A percentile compares a stretch with the other conserved stretches of the same genome.
These are phyloP conservation scores for Idaea biselata DNA, from an alignment of 2,888 invertebrate genomes.

Conservation along the genomic window DNA sequence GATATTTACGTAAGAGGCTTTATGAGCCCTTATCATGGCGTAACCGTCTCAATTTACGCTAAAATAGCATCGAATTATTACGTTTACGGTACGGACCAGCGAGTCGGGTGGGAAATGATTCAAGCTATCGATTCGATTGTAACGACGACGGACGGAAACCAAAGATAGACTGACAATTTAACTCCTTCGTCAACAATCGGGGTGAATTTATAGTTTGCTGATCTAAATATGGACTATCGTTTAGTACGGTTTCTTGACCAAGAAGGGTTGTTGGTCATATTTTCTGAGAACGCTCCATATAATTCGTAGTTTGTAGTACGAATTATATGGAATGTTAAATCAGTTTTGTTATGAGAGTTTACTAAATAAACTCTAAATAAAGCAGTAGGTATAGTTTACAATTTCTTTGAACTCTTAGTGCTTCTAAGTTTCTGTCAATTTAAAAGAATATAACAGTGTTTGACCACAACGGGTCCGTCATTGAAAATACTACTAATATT, in stretches of 20 bases:
- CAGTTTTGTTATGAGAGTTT: too few relatives aligned
- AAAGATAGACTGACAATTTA: conserved; percentile 6
- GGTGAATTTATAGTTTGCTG: not conserved
- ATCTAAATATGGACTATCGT: not conserved
- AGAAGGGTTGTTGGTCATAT: not conserved
- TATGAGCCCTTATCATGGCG: conserved; percentile 8
- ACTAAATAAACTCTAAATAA: too few relatives aligned
- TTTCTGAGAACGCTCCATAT: not conserved
- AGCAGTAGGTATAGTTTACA: too few relatives aligned
- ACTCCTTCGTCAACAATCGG: not conserved
- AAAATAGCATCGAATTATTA: conserved; percentile 20
- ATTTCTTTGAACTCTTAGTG: too few relatives aligned
- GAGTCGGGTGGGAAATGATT: conserved; percentile 18
- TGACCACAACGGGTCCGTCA: too few relatives aligned
- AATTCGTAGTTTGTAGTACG: too few relatives aligned
- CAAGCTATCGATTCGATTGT: conserved; percentile 16
- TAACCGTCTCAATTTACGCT: conserved; percentile 11
- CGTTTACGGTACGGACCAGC: conserved; percentile 20
- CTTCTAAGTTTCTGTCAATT: too few relatives aligned
- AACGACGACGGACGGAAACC: conserved; percentile 12
- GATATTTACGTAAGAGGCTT: conserved; percentile 12
- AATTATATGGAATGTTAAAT: too few relatives aligned
- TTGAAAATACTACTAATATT: too few relatives aligned
- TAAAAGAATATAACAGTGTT: too few relatives aligned
- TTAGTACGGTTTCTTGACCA: not conserved